Conservation (phyloP, 2,888 invertebrate species). For the Muscina levida region DNA sequence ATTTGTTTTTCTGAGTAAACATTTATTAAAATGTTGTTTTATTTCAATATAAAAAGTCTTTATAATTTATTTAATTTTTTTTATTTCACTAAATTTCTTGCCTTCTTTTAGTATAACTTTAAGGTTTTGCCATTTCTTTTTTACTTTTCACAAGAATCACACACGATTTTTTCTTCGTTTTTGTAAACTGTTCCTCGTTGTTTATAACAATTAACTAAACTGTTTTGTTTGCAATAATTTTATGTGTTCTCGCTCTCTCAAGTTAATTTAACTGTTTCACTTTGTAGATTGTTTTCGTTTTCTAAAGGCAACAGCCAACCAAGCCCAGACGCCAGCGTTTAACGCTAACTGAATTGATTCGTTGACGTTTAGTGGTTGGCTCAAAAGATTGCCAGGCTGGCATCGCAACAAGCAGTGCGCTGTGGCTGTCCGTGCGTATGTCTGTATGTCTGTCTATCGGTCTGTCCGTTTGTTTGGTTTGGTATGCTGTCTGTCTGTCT, state of each 20-base stretch:
- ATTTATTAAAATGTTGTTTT: not conserved
- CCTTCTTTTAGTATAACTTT: not conserved
- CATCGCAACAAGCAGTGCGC: conserved; percentile 6
- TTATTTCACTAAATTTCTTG: not conserved
- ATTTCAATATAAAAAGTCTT: not conserved
- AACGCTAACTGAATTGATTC: too few relatives aligned
- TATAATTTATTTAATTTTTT: not conserved
- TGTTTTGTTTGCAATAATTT: conserved; percentile 69
- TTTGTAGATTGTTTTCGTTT: conserved; percentile 43
- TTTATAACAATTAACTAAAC: conserved; percentile 74
- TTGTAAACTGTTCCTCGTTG: conserved; percentile 73
- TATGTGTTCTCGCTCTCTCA: too few relatives aligned
- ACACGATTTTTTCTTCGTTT: too few relatives aligned
- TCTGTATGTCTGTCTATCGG: not conserved
- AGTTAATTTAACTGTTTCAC: conserved; percentile 64
- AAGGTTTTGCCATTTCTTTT: too few relatives aligned
- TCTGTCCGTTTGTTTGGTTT: not conserved
- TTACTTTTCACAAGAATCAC: too few relatives aligned
- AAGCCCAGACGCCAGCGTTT: not conserved
- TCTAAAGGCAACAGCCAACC: not conserved
- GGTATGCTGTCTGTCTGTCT: not conserved
- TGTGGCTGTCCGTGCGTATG: not conserved
- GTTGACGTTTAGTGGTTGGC: too few relatives aligned
- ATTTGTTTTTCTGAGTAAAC: too few relatives aligned
- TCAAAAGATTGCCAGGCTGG: conserved; percentile 8